phyloP scores from a whole-genome alignment of 2,888 invertebrate genomes.

The Nasonovia ribisnigri region DNA sequence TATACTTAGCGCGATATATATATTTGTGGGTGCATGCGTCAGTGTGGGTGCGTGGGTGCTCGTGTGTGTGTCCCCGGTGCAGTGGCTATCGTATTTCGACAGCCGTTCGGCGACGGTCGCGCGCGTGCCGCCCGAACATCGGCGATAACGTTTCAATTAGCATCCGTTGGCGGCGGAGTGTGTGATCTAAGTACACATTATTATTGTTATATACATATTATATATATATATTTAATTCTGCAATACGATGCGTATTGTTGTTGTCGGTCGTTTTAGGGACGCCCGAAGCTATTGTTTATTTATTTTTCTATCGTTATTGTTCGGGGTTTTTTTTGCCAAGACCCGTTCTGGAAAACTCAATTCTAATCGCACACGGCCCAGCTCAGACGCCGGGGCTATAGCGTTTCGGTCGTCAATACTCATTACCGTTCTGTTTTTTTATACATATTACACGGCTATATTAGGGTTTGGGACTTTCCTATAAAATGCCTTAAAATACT shows the following conservation, averaged over 20 bases:
- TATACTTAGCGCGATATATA: not conserved
- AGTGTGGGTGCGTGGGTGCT: not conserved
- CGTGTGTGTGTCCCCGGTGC: not conserved
- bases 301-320: not conserved
- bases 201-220: not conserved
- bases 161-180: not conserved
- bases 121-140: slow-evolving; percentile 24
- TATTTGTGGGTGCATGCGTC: not conserved
- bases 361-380: not conserved
- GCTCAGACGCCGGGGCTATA: too few species aligned
- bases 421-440: not conserved
- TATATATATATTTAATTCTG: not conserved
- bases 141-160: slow-evolving; percentile 57
- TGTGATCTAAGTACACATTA: slow-evolving; percentile 12
- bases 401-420: not conserved
- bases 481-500: too few species aligned
- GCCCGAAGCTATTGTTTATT: not conserved
- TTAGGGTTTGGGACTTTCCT: not conserved
- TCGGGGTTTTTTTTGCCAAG: not conserved
- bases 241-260: not conserved
- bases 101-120: slow-evolving; percentile 22
- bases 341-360: not conserved
- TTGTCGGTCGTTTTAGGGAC: not conserved
- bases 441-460: too few species aligned
- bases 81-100: slow-evolving; percentile 54